A percentile compares a stretch with the other conserved stretches of the same genome.
Conservation (phyloP, 1,140 invertebrate genomes). For the Drosophila ananassae region DNA sequence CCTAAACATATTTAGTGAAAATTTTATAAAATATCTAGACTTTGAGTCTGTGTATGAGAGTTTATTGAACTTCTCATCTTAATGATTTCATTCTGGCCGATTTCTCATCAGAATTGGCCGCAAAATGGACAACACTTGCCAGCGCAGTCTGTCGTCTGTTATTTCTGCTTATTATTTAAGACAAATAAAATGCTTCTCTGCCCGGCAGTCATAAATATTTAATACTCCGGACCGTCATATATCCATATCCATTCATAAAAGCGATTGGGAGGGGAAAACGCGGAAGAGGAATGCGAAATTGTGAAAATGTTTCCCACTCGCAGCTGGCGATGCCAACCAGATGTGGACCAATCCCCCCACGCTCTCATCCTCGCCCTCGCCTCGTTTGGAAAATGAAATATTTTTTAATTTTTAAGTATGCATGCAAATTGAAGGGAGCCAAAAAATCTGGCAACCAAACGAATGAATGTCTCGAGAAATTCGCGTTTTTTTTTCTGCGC, state of each 20-base stretch:
- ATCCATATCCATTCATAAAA: conserved; percentile 68
- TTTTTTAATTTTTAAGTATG: conserved; percentile 60
- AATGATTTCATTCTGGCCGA: conserved; percentile 60
- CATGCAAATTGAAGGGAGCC: conserved; percentile 39
- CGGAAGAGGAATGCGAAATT: conserved; percentile 35
- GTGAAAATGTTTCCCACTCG: conserved; percentile 23
- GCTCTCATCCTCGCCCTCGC: not conserved
- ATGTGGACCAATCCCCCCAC: conserved; percentile 36
- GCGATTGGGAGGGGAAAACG: not conserved
- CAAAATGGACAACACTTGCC: conserved; percentile 22
- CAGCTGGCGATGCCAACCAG: conserved; percentile 68
- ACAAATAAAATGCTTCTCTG: conserved; percentile 68
- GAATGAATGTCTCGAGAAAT: conserved; percentile 26
- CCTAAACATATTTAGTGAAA: too few species aligned
- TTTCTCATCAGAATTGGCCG: conserved; percentile 48
- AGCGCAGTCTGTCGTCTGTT: conserved; percentile 26
- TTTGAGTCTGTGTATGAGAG: not conserved
- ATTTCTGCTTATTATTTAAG: conserved; percentile 75
- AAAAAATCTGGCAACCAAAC: conserved; percentile 24
- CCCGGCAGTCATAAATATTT: conserved; percentile 68
- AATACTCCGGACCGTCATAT: conserved; percentile 40
- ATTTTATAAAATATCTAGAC: not conserved
- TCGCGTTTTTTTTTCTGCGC: not conserved
- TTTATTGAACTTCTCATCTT: conserved; percentile 41
- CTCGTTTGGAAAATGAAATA: conserved; percentile 51